Evolutionary conservation across 2,113 vertebrate genomes (phyloP).

Genomic region (Esox niger): DNA sequence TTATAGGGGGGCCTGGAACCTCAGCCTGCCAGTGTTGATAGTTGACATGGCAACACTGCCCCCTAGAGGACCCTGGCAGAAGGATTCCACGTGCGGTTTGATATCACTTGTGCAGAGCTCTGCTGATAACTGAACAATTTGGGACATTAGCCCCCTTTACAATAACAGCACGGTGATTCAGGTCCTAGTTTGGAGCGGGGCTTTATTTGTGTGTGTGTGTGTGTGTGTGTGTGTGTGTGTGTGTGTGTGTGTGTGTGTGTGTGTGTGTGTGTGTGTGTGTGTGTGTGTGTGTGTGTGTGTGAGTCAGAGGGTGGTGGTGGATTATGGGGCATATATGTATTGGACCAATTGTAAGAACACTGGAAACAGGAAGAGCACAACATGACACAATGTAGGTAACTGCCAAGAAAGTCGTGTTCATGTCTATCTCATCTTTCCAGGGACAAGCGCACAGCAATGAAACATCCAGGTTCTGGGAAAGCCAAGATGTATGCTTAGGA

Average conservation of each 20-base stretch:
- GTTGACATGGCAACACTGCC: slow-evolving; percentile 70
- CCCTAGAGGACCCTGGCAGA: slow-evolving; percentile 57
- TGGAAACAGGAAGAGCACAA: too few species aligned
- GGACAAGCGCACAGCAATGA: too few species aligned
- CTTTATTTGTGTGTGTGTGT: neutral
- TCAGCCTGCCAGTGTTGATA: neutral
- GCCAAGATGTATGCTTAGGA: too few species aligned
- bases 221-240: slow-evolving; percentile 2
- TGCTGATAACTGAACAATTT: too few species aligned
- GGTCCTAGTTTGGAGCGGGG: too few species aligned
- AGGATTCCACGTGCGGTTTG: neutral
- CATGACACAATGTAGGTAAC: too few species aligned
- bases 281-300: slow-evolving; percentile 39
- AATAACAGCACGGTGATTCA: too few species aligned
- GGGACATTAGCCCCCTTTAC: too few species aligned
- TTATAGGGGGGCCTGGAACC: slow-evolving; percentile 37
- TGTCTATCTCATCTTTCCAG: too few species aligned
- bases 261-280: slow-evolving; percentile 27
- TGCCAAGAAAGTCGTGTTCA: too few species aligned
- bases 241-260: slow-evolving; percentile 16
- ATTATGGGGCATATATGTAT: neutral
- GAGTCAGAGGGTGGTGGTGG: neutral
- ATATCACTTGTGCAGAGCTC: too few species aligned
- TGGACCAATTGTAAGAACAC: neutral
- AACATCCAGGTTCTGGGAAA: too few species aligned